phyloP scores from a whole-genome alignment of 2,113 vertebrate genomes.

The Lophura nycthemera region DNA sequence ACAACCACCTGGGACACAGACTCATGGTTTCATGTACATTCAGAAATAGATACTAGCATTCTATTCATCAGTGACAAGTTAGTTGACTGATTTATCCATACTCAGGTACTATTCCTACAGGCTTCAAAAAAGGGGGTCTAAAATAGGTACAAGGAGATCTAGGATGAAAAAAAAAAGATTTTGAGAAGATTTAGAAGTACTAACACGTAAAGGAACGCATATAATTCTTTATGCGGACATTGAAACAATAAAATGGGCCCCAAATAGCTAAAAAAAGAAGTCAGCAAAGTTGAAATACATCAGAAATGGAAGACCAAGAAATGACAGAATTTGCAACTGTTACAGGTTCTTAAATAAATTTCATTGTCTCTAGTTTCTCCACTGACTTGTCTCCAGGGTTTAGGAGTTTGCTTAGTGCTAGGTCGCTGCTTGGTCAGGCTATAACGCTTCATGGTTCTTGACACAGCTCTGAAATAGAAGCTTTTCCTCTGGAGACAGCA shows the following conservation, averaged over 20 bases:
- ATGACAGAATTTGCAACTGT: not conserved
- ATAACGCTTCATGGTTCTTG: conserved; percentile 66
- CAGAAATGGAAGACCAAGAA: not conserved
- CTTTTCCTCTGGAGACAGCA: conserved; percentile 67
- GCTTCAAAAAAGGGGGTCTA: not conserved
- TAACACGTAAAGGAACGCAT: not conserved
- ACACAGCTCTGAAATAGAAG: conserved; percentile 73
- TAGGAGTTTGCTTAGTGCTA: conserved; percentile 55
- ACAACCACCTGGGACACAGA: not conserved
- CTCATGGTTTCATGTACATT: not conserved
- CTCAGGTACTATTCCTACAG: not conserved
- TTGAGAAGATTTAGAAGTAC: not conserved
- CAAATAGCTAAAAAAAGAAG: not conserved
- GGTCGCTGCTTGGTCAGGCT: conserved; percentile 71
- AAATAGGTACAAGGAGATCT: not conserved
- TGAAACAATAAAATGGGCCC: not conserved
- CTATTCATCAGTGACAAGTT: not conserved
- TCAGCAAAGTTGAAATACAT: not conserved
- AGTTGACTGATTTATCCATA: not conserved
- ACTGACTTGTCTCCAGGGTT: conserved; percentile 54
- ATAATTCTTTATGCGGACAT: not conserved
- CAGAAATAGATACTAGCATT: not conserved
- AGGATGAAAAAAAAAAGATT: not conserved
- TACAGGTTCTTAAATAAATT: not conserved
- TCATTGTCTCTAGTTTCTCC: conserved; percentile 42